Base-by-base conservation (phyloP, 2,797 vertebrate species). In the Nasua narica region DNA sequence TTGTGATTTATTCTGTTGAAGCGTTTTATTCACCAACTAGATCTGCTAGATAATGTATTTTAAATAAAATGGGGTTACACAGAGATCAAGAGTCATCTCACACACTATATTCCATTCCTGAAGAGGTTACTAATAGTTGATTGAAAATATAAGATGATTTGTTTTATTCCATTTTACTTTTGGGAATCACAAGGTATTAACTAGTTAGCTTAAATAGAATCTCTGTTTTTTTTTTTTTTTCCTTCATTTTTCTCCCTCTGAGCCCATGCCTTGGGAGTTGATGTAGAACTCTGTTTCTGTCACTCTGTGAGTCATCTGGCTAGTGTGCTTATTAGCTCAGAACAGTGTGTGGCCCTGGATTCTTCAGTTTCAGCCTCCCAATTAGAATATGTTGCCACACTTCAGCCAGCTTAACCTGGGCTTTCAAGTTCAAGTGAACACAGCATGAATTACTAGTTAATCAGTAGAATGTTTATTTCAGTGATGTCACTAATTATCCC, bases 141-240 rank as follows among this genome's bases (percentile, higher is more conserved):
- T 97, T 97, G 96, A 97, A 98, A 98, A 97, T 96, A 62, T 93
- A 97, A 95, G 97, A 52, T 92, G 93, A 95, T 97, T 97, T 93
- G 69, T 97, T 98, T 98, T 37, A 93, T 98, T 96, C 84, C 58
- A 37, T 98, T 96, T 97, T 97, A 62, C 94, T 98, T 97, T 97
- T 98, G 95, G 90, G 91, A 97, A 32, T 96, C 96, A 1, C 52
- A 94, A 97, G 97, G 92, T 98, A 50, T 79, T 94, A 83, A 91
- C 65, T 97, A 93, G 25, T 90, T 95, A 96, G 83, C 84, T 97
- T 90, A 98, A 97, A 92, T 50, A 70, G 70, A 90, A 83, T 50
- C 32, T n/a, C 5, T 89, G 27, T 0, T 96, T 54, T 97, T 74
- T 27, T 72, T 15, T 76, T 52, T 8, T 2, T 72, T 15, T 76